Evolutionary conservation across 1,140 invertebrate species (phyloP).

Genomic region (Pseudachorutes palmiensis): DNA sequence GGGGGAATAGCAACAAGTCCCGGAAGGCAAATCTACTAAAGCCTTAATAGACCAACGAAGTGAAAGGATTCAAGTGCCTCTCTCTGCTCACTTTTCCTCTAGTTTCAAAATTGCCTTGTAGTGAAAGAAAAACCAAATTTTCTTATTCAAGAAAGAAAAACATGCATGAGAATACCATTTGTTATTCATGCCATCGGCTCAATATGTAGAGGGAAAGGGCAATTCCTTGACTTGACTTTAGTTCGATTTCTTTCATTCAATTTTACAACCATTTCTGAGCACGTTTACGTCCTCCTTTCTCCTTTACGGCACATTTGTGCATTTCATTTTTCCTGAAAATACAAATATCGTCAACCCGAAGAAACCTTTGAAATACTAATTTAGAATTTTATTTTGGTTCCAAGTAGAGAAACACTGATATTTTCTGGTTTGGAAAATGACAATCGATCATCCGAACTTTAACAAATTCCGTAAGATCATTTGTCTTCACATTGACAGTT

Average conservation of each 20-base stretch:
- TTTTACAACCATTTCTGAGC: background rate
- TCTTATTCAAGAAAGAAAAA: background rate
- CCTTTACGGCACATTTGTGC: background rate
- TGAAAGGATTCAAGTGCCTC: conserved; percentile 7
- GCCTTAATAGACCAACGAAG: conserved; percentile 4
- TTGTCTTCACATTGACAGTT: too few relatives aligned
- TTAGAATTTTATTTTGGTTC: too few relatives aligned
- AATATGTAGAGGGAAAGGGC: background rate
- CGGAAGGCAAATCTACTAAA: conserved; percentile 13
- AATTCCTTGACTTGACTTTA: conserved; percentile 1
- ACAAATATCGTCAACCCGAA: background rate
- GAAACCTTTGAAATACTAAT: background rate
- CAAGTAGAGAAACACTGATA: too few relatives aligned
- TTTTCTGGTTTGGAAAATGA: too few relatives aligned
- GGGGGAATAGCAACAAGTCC: conserved; percentile 6
- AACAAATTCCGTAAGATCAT: too few relatives aligned
- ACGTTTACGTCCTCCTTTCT: background rate
- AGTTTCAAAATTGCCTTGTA: background rate
- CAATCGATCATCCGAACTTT: too few relatives aligned
- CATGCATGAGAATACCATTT: background rate
- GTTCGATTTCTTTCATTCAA: conserved; percentile 7
- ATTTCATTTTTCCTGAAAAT: conserved; percentile 3
- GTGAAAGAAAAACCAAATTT: background rate
- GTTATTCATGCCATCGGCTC: conserved; percentile 8
- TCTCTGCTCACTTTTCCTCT: background rate